These are phyloP conservation scores for Chionomys nivalis DNA, from an alignment of 2,113 vertebrate genomes.

Conservation along the genomic window DNA sequence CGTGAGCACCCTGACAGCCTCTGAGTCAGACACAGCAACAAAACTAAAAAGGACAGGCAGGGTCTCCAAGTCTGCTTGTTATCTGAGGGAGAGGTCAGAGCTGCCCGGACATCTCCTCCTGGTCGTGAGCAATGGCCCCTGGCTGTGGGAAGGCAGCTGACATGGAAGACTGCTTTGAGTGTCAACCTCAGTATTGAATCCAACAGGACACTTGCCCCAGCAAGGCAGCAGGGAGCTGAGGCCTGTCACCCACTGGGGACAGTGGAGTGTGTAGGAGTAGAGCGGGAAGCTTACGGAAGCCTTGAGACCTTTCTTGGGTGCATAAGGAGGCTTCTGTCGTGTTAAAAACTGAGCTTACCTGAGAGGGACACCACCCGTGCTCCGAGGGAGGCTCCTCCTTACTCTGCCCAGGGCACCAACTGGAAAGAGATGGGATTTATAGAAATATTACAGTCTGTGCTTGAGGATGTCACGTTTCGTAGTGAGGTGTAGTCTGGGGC, in stretches of 20 bases:
- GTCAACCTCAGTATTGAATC: neutral
- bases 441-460: neutral
- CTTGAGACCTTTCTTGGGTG: neutral
- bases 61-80: conserved; percentile 80
- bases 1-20: conserved; percentile 86
- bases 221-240: neutral
- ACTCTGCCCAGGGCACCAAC: neutral
- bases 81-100: conserved; percentile 81
- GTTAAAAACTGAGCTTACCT: neutral
- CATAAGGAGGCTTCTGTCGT: neutral
- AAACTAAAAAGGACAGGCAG: conserved; percentile 85
- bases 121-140: conserved; percentile 44
- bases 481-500: neutral
- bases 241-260: neutral
- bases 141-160: conserved; percentile 77
- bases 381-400: neutral
- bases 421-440: neutral
- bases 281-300: neutral
- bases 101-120: conserved; percentile 81
- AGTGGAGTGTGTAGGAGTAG: neutral
- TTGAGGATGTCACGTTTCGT: neutral
- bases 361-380: neutral
- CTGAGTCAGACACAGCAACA: conserved; percentile 83
- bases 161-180: conserved; percentile 16
- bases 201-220: neutral